A percentile compares a stretch with the other conserved stretches of the same genome.
These are phyloP conservation scores for Phaethon lepturus DNA, from an alignment of 2,113 vertebrate species.

Conservation along the genomic window DNA sequence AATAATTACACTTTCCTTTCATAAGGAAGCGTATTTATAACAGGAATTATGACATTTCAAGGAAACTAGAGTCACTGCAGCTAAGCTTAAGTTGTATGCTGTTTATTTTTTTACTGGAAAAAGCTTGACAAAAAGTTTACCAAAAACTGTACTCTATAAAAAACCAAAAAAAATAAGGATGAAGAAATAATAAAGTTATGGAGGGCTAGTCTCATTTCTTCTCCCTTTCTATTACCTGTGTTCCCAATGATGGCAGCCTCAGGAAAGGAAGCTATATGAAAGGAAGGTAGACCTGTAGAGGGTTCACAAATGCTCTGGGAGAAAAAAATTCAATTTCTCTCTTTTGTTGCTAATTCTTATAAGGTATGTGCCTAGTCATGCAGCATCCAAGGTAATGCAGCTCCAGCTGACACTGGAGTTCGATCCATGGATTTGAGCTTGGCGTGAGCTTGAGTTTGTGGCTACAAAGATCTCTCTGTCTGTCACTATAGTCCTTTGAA, in stretches of 20 bases:
- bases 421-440: not conserved
- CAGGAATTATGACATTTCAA: not conserved
- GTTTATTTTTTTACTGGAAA: not conserved
- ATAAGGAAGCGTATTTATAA: not conserved
- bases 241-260: not conserved
- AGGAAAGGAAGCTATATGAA: not conserved
- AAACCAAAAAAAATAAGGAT: not conserved
- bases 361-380: not conserved
- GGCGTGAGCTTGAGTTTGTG: not conserved
- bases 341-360: not conserved
- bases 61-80: not conserved
- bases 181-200: not conserved
- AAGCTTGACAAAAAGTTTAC: not conserved
- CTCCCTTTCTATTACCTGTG: not conserved
- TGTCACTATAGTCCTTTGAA: not conserved
- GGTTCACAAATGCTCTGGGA: not conserved
- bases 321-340: not conserved
- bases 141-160: not conserved
- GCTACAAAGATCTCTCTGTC: not conserved
- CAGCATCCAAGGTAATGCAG: not conserved
- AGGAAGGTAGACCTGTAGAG: not conserved
- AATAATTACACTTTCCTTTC: slow-evolving; percentile 18
- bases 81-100: not conserved
- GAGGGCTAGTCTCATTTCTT: not conserved
- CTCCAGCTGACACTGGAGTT: not conserved